These are phyloP conservation scores for Eudyptes chrysolophus DNA, from an alignment of 2,113 vertebrate species.

Conservation along the genomic window DNA sequence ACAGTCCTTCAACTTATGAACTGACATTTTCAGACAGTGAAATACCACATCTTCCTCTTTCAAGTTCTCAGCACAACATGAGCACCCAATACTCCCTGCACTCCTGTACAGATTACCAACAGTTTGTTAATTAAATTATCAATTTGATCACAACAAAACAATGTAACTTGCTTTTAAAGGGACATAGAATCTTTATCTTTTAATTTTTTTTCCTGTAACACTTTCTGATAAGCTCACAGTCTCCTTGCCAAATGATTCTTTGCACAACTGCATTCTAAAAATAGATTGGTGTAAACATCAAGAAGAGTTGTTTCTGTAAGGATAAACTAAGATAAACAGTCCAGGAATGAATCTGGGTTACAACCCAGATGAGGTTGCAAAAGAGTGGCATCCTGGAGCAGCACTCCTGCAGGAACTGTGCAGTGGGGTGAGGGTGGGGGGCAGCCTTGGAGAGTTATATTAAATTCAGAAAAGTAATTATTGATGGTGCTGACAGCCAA, in stretches of 20 bases:
- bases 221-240: neutral
- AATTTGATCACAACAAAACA: neutral
- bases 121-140: neutral
- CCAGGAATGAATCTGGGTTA: neutral
- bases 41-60: neutral
- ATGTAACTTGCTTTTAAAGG: neutral
- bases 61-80: neutral
- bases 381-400: neutral
- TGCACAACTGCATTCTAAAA: neutral
- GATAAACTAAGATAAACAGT: neutral
- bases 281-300: neutral
- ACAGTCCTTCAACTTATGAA: neutral
- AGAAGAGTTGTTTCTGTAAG: neutral
- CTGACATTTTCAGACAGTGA: neutral
- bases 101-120: neutral
- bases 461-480: neutral
- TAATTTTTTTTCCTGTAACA: neutral
- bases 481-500: neutral
- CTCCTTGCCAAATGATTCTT: neutral
- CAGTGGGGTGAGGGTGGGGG: neutral
- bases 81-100: neutral
- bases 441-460: neutral
- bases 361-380: neutral
- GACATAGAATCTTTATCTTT: neutral
- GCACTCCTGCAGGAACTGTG: neutral